A percentile compares a stretch with the other conserved stretches of the same genome.
phyloP scores from a whole-genome alignment of 1,140 invertebrate species.

The Tetramorium parvispinum region DNA sequence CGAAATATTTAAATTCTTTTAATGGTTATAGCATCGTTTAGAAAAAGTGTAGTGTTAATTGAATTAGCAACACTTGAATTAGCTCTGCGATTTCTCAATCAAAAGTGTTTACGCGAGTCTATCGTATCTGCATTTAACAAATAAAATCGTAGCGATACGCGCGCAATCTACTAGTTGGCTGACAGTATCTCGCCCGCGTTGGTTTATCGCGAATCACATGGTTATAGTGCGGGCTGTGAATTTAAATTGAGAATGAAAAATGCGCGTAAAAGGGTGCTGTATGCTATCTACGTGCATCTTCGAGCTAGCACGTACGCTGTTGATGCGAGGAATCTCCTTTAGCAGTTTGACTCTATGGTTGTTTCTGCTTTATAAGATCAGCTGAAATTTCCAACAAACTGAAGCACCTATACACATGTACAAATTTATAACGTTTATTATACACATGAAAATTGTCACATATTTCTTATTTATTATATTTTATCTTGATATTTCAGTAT shows the following conservation, averaged over 20 bases:
- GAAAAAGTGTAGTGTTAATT: background rate
- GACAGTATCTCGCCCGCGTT: slow-evolving; percentile 19
- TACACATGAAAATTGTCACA: background rate
- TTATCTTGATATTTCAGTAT: background rate
- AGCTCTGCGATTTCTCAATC: background rate
- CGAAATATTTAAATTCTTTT: background rate
- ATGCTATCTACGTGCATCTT: slow-evolving; percentile 28
- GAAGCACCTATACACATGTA: background rate
- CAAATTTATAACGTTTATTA: background rate
- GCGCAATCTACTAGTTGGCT: background rate
- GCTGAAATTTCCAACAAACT: background rate
- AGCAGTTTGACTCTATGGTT: slow-evolving; percentile 41
- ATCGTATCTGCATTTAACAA: background rate
- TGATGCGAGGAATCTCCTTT: slow-evolving; percentile 51
- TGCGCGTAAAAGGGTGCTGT: slow-evolving; percentile 23
- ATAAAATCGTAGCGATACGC: background rate
- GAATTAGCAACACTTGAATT: background rate
- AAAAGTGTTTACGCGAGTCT: background rate
- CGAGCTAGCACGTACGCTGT: slow-evolving; percentile 35
- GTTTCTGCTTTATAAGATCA: slow-evolving; percentile 27
- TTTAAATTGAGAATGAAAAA: slow-evolving; percentile 60
- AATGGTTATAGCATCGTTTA: background rate
- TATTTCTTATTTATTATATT: background rate
- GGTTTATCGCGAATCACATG: slow-evolving; percentile 38
- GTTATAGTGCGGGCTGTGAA: slow-evolving; percentile 51